Evolutionary conservation across 2,888 invertebrate species (phyloP), one percentile per base, ranked within the genome.

Genomic region (Cremastinae sp.): DNA sequence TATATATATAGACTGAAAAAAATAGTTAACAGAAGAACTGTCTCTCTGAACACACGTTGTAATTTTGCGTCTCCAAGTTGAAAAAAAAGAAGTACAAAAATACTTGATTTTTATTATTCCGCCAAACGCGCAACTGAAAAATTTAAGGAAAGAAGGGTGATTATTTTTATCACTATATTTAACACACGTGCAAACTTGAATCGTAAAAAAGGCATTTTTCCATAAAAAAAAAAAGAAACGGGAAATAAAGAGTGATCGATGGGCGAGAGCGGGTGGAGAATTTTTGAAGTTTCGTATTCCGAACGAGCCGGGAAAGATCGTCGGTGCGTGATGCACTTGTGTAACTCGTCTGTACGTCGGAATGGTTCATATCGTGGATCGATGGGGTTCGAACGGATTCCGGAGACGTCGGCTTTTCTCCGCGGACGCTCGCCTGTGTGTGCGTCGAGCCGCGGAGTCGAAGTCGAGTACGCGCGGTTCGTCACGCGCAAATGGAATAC

Each of bases 401-500:
- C 65, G 59, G 51, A 59, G 59, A 58, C 58, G 36, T 12, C 20
- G 20, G 22, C 22, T 59, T 18, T 36, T 41, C 20, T 43, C 7
- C 12, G 56, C 18, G 10, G 12, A n/a, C n/a, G n/a, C n/a, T 28
- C 18, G 16, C n/a, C 34, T 20, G n/a, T 38, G 38, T 10, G 53
- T 34, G 47, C 61, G 14, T 18, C 7, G 41, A 45, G 56, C 61
- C 36, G 10, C 54, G 41, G 66, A 56, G 34, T 66, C 54, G 9
- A 65, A 66, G 54, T 59, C 53, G 75, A 68, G 54, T 62, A 68
- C 47, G 62, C 36, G 53, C 62, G 75, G 71, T 70, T 74, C 62
- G 74, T 79, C 70, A 71, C 72, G 78, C 75, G 75, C 74, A 79
- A 79, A 78, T 78, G 75, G 78, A 78, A 77, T 75, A 78, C 79